Percentiles rank a stretch among this genome's conserved stretches.
Evolutionary conservation across 2,797 vertebrate species (phyloP).

Genomic region (Pachyuromys duprasi): DNA sequence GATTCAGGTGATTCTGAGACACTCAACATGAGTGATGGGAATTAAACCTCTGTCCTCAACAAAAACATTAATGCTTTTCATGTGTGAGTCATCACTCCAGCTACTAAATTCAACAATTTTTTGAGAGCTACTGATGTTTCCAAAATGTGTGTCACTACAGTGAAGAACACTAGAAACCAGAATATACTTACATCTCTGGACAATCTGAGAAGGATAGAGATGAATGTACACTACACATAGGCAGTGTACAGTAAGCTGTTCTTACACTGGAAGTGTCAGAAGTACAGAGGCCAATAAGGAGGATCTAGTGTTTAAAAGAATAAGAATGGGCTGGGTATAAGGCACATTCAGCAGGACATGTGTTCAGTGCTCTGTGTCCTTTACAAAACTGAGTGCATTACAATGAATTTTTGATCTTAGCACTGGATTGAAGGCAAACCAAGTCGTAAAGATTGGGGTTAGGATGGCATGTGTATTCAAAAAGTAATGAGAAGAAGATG

Average conservation of each 20-base stretch:
- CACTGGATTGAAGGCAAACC: background rate
- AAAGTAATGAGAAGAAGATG: background rate
- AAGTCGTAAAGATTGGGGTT: background rate
- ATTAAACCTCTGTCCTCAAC: background rate
- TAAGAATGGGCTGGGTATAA: background rate
- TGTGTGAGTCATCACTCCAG: background rate
- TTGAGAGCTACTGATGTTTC: background rate
- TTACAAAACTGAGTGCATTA: background rate
- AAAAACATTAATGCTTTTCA: background rate
- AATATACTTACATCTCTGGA: background rate
- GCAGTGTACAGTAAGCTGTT: background rate
- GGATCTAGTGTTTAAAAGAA: background rate
- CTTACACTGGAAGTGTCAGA: no score
- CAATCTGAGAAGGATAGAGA: background rate
- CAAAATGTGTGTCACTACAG: background rate
- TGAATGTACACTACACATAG: background rate
- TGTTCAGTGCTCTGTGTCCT: background rate
- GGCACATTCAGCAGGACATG: background rate
- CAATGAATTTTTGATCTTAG: background rate
- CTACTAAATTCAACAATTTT: background rate
- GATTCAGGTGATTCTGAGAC: background rate
- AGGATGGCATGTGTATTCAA: background rate
- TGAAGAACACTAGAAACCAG: background rate
- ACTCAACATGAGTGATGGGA: background rate
- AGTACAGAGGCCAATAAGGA: background rate